Percentiles rank a stretch among this genome's conserved stretches.
Conservation (phyloP, 2,888 invertebrate genomes). For the Malacosoma neustria region DNA sequence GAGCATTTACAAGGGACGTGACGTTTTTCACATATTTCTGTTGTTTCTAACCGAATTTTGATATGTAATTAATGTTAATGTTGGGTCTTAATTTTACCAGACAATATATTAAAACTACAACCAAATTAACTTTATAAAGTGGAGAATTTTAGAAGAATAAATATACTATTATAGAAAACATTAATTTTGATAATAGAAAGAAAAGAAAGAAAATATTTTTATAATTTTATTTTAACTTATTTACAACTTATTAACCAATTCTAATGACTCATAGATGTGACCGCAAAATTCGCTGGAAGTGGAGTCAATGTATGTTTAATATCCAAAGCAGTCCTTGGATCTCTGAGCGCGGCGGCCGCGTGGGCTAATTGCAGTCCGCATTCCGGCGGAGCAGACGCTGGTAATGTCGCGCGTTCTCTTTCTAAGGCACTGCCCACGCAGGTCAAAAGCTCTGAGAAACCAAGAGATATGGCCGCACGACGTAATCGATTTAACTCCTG, state of each 20-base stretch:
- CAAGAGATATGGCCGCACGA: conserved; percentile 92
- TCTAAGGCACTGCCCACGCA: conserved; percentile 91
- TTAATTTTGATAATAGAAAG: too few relatives aligned
- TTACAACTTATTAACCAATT: not conserved
- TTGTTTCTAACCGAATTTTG: too few relatives aligned
- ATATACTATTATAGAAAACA: too few relatives aligned
- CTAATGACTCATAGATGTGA: conserved; percentile 32
- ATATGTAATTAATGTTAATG: too few relatives aligned
- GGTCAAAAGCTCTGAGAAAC: conserved; percentile 91
- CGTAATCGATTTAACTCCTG: conserved; percentile 94
- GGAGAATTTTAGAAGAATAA: too few relatives aligned
- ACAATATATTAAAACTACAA: too few relatives aligned
- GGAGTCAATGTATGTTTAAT: conserved; percentile 58
- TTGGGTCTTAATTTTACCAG: too few relatives aligned
- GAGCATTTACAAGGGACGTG: too few relatives aligned
- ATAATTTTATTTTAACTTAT: not conserved
- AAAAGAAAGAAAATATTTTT: too few relatives aligned
- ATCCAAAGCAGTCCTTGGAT: conserved; percentile 75
- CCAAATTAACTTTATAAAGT: too few relatives aligned
- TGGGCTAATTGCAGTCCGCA: conserved; percentile 92
- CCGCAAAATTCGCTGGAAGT: conserved; percentile 39
- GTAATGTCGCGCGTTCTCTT: conserved; percentile 88
- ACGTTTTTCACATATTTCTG: too few relatives aligned
- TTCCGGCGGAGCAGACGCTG: conserved; percentile 86
- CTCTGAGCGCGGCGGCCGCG: conserved; percentile 87